Evolutionary conservation across 2,888 invertebrate genomes (phyloP), one percentile per base, ranked within the genome.

Genomic region (Apeira syringaria): DNA sequence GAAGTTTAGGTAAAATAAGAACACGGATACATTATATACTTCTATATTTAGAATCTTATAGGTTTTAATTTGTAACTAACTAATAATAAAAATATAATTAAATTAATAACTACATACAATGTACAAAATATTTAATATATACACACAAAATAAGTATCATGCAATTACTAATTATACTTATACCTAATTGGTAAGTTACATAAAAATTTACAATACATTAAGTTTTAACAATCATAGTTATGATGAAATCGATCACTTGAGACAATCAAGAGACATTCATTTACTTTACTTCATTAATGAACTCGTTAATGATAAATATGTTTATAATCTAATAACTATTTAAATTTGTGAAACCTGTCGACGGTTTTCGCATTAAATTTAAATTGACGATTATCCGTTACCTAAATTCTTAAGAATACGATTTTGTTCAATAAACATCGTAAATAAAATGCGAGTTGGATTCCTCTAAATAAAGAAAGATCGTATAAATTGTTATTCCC

Each of bases 111-210:
- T 87, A 88, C 77, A 86, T 53, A 44, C 24, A 56, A 56, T 88
- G 87, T 88, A 88, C 87, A 89, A 89, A 87, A 78, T 83, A 75
- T 68, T 53, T 74, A 79, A 80, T 86, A 87, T 87, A 87, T 87
- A 84, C 86, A 88, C 85, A 88, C 76, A 68, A 53, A 53, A 51
- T 46, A 53, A 50, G 36, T 46, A 41, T 64, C 78, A 86, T 82
- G 86, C 78, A 82, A 61, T 68, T 47, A 68, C 76, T 80, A 68
- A 38, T 9, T 46, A 46, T 46, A 46, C 71, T 82, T 76, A 79
- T 29, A 50, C 55, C 73, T 84, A 85, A 66, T 78, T 78, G 76
- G 76, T 84, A 81, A 77, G 68, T 80, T 56, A 79, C 69, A 66
- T 73, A 61, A 51, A 58, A 81, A 80, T 82, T 68, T 79, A 83